Base-by-base conservation (phyloP, 2,113 vertebrate species). In the Podiceps cristatus region DNA sequence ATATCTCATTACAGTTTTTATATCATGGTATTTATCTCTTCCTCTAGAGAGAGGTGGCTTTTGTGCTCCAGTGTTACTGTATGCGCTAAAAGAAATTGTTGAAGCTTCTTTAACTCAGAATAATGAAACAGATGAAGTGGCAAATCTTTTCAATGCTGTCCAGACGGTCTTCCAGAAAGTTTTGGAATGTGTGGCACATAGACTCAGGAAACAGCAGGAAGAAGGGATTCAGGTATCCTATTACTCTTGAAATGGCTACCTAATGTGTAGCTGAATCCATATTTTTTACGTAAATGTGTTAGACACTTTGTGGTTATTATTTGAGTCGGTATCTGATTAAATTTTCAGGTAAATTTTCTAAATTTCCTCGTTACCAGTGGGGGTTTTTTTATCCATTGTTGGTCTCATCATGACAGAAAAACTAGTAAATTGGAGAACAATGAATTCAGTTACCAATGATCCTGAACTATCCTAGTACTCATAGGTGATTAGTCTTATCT, bases 121-220 rank as follows among this genome's bases (percentile, higher is more conserved):
- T 69, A 67, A 81, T 47, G 93, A 86, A 44, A 81, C 97, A 75
- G 98, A 96, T 45, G 97, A 98, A 56, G 50, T 96, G 44, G 45
- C 86, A 49, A 55, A 97, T 27, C 75, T 99, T 66, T 96, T 99
- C 82, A 96, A 96, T 12, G 93, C 98, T 72, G 96, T 99, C 64
- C 98, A 98, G 87, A 98, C 98, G 5, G 88, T 99, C 33, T 99
- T 99, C 97, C 99, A 99, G 97, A 99, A 99, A 93, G 96, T 99
- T 86, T 93, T 99, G 71, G 99, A 99, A 96, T 97, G 98, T 49
- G 83, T 99, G 52, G 98, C 98, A 18, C 52, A 86, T 10, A 94
- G 69, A 50, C 97, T 99, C 31, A 98, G 95, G 88, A 99, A 98
- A 84, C 96, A 99, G 24, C 98, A 96, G 2, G 98, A 99, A 78